Conservation (phyloP, 2,113 vertebrate species). For the Trichechus manatus region DNA sequence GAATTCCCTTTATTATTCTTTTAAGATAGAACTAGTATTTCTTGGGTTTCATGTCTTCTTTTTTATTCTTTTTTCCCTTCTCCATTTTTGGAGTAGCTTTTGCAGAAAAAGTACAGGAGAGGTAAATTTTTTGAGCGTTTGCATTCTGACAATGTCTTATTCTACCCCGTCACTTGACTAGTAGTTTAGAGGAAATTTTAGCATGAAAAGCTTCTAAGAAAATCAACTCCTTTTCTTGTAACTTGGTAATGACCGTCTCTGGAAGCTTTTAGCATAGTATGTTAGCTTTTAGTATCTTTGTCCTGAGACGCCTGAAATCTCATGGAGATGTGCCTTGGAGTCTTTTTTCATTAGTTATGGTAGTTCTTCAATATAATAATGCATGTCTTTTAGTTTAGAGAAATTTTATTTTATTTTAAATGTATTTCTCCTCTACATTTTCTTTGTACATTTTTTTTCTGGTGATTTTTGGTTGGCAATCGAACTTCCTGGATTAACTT, state of each 20-base stretch:
- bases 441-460: neutral
- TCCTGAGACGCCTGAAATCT: neutral
- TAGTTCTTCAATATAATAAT: neutral
- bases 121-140: too few relatives aligned
- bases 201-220: neutral
- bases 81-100: neutral
- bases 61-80: neutral
- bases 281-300: neutral
- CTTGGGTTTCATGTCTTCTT: neutral
- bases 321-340: neutral
- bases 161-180: neutral
- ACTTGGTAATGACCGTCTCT: neutral
- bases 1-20: neutral
- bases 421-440: neutral
- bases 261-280: neutral
- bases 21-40: neutral
- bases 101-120: neutral
- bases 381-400: neutral
- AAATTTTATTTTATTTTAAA: neutral
- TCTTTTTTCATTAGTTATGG: neutral
- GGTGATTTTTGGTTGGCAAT: neutral
- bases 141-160: too few relatives aligned
- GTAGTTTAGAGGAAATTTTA: neutral
- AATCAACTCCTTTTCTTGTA: neutral
- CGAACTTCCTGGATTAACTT: neutral